Evolutionary conservation across 1,140 invertebrate species (phyloP).

Genomic region (Pogonognathellus flavescens): DNA sequence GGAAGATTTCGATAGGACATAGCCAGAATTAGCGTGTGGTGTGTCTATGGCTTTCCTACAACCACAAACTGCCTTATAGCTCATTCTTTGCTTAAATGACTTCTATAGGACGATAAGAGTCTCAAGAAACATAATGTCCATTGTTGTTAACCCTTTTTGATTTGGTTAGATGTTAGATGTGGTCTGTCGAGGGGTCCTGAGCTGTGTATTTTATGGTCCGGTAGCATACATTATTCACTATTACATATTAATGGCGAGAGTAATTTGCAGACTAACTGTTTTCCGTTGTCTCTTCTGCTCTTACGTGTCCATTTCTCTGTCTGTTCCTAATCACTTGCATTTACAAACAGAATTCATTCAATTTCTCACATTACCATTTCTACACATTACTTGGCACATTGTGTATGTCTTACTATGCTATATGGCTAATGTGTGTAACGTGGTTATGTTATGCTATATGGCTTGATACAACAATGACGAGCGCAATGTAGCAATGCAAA

Average conservation of each 20-base stretch:
- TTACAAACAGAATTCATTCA: background rate
- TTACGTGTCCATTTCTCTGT: background rate
- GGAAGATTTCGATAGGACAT: conserved; percentile 19
- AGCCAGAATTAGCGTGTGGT: background rate
- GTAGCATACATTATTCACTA: conserved; percentile 36
- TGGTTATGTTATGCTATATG: background rate
- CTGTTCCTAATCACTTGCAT: conserved; percentile 41
- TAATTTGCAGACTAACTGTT: conserved; percentile 35
- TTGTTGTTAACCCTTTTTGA: background rate
- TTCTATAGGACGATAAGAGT: conserved; percentile 3
- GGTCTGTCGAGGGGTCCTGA: background rate
- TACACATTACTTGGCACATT: background rate
- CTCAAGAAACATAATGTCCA: background rate
- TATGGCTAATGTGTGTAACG: background rate
- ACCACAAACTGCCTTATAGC: background rate
- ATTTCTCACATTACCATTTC: background rate
- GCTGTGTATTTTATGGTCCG: background rate
- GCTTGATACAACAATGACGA: background rate
- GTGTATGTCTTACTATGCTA: background rate
- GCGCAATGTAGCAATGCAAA: background rate
- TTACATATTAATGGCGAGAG: background rate
- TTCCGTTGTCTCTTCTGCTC: conserved; percentile 8
- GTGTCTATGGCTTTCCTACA: background rate
- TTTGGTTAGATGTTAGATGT: background rate
- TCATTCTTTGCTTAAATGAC: conserved; percentile 25